phyloP scores from a whole-genome alignment of 2,113 vertebrate genomes.

The Symphodus melops region DNA sequence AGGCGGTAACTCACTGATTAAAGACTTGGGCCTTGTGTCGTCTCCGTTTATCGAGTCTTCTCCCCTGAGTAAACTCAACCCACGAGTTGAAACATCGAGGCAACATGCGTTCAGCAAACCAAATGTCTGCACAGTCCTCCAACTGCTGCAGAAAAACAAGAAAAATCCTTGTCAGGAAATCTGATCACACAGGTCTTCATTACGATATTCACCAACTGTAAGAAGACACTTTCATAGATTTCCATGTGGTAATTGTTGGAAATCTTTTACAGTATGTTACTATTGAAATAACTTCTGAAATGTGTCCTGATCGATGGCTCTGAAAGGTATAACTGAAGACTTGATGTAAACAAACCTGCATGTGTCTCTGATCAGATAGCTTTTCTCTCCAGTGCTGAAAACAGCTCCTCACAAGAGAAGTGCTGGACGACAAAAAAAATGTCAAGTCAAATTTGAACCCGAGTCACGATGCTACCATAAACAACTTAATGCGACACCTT shows the following conservation, averaged over 20 bases:
- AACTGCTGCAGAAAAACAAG: slow-evolving; percentile 58
- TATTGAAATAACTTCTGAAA: background rate
- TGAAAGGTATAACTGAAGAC: background rate
- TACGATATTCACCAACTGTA: background rate
- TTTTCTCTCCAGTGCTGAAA: slow-evolving; percentile 72
- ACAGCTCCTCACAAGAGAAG: slow-evolving; percentile 53
- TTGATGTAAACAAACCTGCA: slow-evolving; percentile 63
- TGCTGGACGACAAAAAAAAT: slow-evolving; percentile 49
- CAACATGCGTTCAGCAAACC: slow-evolving; percentile 68
- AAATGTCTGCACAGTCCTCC: slow-evolving; percentile 65
- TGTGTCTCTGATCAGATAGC: slow-evolving; percentile 55
- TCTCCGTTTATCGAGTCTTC: slow-evolving; percentile 55
- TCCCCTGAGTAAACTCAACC: slow-evolving; percentile 73
- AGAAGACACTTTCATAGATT: background rate
- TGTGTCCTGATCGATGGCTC: background rate
- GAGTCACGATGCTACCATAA: background rate
- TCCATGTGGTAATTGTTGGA: no score
- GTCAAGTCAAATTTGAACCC: background rate
- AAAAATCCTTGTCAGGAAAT: background rate
- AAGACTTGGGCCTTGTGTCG: slow-evolving; percentile 56
- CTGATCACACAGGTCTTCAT: background rate
- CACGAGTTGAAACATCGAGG: slow-evolving; percentile 76
- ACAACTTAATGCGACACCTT: background rate
- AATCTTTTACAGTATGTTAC: no score
- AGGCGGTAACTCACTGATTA: slow-evolving; percentile 58